phyloP scores from a whole-genome alignment of 2,797 vertebrate species.

The Botia almorhae region DNA sequence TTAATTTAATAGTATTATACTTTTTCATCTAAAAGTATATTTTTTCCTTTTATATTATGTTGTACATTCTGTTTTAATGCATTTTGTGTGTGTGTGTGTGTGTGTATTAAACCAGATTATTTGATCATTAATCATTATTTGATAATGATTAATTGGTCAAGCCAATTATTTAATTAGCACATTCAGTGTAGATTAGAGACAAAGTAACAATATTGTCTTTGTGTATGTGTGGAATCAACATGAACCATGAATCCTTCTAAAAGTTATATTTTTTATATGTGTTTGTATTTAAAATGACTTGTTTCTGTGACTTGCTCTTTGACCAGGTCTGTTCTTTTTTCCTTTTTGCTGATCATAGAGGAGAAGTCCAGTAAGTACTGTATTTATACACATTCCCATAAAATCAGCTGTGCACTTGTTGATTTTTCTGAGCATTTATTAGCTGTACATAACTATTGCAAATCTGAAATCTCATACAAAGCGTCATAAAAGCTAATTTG shows the following conservation, averaged over 20 bases:
- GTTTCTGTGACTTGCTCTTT: slow-evolving; percentile 88
- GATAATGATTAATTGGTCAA: background rate
- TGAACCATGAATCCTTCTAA: slow-evolving; percentile 24
- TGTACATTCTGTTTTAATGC: background rate
- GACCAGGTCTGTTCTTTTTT: slow-evolving; percentile 98
- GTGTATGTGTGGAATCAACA: background rate
- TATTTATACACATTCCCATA: background rate
- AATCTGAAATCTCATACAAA: background rate
- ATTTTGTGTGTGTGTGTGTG: background rate
- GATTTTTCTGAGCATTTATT: background rate
- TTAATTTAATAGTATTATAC: too few relatives aligned
- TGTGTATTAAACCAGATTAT: background rate
- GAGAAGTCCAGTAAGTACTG: slow-evolving; percentile 94
- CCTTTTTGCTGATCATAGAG: slow-evolving; percentile 95
- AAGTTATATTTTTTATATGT: slow-evolving; percentile 43
- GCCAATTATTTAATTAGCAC: background rate
- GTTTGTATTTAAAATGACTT: slow-evolving; percentile 77
- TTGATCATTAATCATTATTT: too few relatives aligned
- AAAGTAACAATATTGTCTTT: background rate
- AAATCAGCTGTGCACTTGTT: background rate
- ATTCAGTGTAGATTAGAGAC: background rate
- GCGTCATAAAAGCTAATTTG: too few relatives aligned
- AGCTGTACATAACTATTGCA: background rate
- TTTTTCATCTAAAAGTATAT: background rate
- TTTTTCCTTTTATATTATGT: background rate